These are phyloP conservation scores for Oppia nitens DNA, from an alignment of 1,140 invertebrate species.

Conservation along the genomic window DNA sequence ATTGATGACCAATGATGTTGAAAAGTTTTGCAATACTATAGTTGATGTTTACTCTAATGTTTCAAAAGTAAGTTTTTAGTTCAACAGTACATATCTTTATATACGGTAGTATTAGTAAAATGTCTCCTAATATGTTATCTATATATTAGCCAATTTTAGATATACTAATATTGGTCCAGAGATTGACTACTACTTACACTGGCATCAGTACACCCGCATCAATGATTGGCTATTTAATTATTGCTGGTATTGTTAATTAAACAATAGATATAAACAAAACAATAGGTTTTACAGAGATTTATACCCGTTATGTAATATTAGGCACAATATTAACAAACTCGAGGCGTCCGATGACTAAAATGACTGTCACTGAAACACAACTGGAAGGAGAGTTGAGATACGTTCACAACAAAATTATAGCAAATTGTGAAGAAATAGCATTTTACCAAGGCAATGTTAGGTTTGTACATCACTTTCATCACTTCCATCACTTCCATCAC, in stretches of 20 bases:
- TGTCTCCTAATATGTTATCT: conserved; percentile 4
- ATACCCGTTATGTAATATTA: conserved; percentile 20
- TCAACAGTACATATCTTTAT: not conserved
- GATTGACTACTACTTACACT: conserved; percentile 42
- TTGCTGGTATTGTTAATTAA: conserved; percentile 64
- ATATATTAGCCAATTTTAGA: conserved; percentile 59
- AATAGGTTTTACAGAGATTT: too few relatives aligned
- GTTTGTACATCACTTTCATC: conserved; percentile 43
- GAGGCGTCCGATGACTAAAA: conserved; percentile 59
- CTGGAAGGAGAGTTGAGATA: conserved; percentile 94
- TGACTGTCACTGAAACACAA: conserved; percentile 87
- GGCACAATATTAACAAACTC: conserved; percentile 42
- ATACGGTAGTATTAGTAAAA: not conserved
- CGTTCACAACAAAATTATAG: conserved; percentile 86
- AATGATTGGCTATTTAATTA: conserved; percentile 65
- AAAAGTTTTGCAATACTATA: conserved; percentile 88
- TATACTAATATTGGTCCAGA: conserved; percentile 81
- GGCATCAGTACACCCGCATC: conserved; percentile 42
- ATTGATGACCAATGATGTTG: conserved; percentile 84
- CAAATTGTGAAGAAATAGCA: conserved; percentile 90
- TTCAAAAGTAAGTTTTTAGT: conserved; percentile 47
- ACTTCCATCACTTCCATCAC: conserved; percentile 23
- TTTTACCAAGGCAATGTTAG: conserved; percentile 85
- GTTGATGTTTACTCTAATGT: conserved; percentile 92
- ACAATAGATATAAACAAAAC: too few relatives aligned